Percentiles rank a stretch among this genome's conserved stretches.
These are phyloP conservation scores for Ardeotis arabs DNA, from an alignment of 2,113 vertebrate genomes.

Conservation along the genomic window DNA sequence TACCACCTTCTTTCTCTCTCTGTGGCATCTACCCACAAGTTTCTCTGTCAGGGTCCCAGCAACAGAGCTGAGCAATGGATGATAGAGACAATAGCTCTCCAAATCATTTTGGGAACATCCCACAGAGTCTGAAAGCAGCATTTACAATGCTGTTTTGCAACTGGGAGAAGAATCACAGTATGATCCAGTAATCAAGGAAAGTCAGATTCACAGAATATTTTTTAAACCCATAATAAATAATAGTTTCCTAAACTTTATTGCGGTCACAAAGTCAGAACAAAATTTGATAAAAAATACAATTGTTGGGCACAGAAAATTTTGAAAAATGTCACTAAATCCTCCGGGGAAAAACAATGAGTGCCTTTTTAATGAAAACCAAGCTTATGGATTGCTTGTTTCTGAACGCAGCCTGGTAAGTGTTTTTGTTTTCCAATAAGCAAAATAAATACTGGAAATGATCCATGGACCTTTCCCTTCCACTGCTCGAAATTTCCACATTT, in stretches of 20 bases:
- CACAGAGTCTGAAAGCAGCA: neutral
- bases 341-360: neutral
- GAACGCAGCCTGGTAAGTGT: slow-evolving; percentile 23
- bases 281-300: neutral
- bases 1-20: neutral
- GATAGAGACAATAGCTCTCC: neutral
- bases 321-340: slow-evolving; percentile 40
- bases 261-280: slow-evolving; percentile 1
- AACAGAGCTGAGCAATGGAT: neutral
- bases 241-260: slow-evolving; percentile 41
- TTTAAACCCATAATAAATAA: slow-evolving; percentile 40
- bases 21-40: neutral
- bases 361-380: slow-evolving; percentile 43
- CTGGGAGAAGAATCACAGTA: slow-evolving; percentile 11
- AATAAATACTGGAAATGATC: slow-evolving; percentile 29
- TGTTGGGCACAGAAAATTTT: slow-evolving; percentile 10
- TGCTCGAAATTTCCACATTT: neutral
- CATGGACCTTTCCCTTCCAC: neutral
- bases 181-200: slow-evolving; percentile 36
- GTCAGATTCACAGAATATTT: neutral
- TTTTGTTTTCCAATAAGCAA: slow-evolving; percentile 48
- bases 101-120: neutral
- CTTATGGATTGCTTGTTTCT: neutral
- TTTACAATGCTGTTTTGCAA: neutral
- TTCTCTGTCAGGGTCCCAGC: neutral